Evolutionary conservation across 2,113 vertebrate genomes (phyloP).

Genomic region (Syrmaticus mikado): DNA sequence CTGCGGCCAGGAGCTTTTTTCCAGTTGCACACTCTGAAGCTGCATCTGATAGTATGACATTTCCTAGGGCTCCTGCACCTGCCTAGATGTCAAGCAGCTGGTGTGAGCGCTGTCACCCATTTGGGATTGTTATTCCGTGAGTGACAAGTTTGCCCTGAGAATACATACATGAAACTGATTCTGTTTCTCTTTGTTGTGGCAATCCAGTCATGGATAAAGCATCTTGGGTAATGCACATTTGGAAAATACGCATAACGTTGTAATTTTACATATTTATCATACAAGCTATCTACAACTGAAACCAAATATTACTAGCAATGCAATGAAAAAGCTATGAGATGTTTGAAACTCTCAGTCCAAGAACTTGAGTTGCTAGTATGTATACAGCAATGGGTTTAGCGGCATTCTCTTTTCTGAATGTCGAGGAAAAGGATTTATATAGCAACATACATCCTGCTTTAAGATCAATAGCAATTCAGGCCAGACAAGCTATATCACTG

Average conservation of each 20-base stretch:
- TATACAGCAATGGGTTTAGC: neutral
- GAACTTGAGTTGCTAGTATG: neutral
- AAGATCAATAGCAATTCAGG: constrained; percentile 62
- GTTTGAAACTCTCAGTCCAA: neutral
- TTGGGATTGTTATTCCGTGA: constrained; percentile 56
- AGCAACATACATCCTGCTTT: constrained; percentile 20
- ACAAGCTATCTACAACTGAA: neutral
- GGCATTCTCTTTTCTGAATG: neutral
- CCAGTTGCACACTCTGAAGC: constrained; percentile 62
- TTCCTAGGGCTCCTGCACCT: constrained; percentile 78
- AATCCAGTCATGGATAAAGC: neutral
- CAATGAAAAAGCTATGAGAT: neutral
- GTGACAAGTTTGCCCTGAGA: constrained; percentile 63
- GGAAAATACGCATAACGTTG: neutral
- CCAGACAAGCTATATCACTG: constrained; percentile 41
- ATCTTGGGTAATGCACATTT: neutral
- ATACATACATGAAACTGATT: constrained; percentile 48
- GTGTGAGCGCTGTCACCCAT: constrained; percentile 63
- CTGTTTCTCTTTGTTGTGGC: constrained; percentile 49
- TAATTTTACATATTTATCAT: neutral
- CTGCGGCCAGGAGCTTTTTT: constrained; percentile 64
- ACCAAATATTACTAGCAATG: neutral
- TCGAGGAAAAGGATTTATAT: constrained; percentile 34
- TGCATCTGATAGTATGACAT: constrained; percentile 74
- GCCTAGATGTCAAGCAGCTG: constrained; percentile 75